Conservation (phyloP, 2,113 vertebrate genomes). For the Poeciliopsis occidentalis region DNA sequence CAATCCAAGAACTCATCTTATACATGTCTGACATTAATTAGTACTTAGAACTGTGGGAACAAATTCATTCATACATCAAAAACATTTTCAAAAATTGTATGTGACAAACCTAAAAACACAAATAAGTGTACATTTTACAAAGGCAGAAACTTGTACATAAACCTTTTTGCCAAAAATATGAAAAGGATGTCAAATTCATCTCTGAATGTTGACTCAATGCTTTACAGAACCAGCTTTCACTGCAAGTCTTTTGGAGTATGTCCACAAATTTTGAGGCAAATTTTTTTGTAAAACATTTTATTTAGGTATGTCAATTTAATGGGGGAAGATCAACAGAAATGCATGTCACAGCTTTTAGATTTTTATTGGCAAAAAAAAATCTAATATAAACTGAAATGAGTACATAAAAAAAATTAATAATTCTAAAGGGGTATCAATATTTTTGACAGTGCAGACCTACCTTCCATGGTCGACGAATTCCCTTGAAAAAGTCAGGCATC, state of each 20-base stretch:
- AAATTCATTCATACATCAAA: not conserved
- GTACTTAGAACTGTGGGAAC: not conserved
- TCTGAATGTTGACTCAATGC: too few species aligned
- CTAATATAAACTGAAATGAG: too few species aligned
- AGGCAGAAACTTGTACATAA: not conserved
- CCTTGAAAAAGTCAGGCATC: slow-evolving; percentile 99
- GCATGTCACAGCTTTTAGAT: too few species aligned
- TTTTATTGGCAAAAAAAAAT: not conserved
- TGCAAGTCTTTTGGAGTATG: too few species aligned
- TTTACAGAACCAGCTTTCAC: too few species aligned
- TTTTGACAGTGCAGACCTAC: slow-evolving; percentile 65
- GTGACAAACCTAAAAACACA: not conserved
- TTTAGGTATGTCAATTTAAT: not conserved
- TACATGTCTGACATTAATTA: not conserved
- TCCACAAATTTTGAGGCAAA: not conserved
- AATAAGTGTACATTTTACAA: not conserved
- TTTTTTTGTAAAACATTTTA: not conserved
- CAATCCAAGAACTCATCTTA: too few species aligned
- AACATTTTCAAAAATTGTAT: not conserved
- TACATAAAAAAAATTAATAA: not conserved
- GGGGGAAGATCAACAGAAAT: too few species aligned
- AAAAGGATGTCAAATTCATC: too few species aligned
- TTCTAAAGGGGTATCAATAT: not conserved
- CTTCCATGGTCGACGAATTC: slow-evolving; percentile 98
- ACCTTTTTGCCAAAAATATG: not conserved